These are phyloP conservation scores for Sebastes miniatus DNA, from an alignment of 2,797 vertebrate species.

Conservation along the genomic window DNA sequence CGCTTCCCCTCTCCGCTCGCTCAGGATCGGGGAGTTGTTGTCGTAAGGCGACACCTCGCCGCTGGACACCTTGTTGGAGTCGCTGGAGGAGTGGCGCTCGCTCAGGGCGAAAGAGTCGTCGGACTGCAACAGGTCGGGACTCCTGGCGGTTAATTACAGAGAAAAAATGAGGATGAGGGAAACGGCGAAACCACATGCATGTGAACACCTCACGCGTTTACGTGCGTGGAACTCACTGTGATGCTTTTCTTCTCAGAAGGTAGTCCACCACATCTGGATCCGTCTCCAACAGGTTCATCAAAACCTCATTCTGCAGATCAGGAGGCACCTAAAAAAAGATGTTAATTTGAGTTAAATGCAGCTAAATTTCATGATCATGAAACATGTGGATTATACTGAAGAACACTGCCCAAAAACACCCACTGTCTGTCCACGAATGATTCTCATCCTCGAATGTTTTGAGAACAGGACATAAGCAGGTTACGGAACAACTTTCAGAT, in stretches of 20 bases:
- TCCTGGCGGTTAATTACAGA: conserved; percentile 76
- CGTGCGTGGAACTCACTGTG: conserved; percentile 80
- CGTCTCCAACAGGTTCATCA: conserved; percentile 93
- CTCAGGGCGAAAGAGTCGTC: conserved; percentile 86
- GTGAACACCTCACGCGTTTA: neutral
- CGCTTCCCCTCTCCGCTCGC: conserved; percentile 86
- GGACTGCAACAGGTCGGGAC: conserved; percentile 85
- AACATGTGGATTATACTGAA: neutral
- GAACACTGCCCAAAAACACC: neutral
- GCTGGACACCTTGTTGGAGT: conserved; percentile 95
- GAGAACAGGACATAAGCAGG: conserved; percentile 11
- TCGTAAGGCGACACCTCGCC: conserved; percentile 97
- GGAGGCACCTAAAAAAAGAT: conserved; percentile 85
- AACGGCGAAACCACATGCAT: neutral
- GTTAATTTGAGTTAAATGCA: neutral
- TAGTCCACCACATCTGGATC: conserved; percentile 97
- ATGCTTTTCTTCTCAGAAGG: conserved; percentile 93
- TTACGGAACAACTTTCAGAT: conserved; percentile 45
- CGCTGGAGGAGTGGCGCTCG: conserved; percentile 91
- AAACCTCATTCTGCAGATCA: conserved; percentile 94
- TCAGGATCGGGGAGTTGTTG: conserved; percentile 95
- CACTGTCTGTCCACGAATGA: neutral
- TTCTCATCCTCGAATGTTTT: neutral
- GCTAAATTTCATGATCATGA: neutral
- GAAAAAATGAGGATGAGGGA: neutral